Conservation (phyloP, 2,113 vertebrate genomes). For the Oncorhynchus masou region DNA sequence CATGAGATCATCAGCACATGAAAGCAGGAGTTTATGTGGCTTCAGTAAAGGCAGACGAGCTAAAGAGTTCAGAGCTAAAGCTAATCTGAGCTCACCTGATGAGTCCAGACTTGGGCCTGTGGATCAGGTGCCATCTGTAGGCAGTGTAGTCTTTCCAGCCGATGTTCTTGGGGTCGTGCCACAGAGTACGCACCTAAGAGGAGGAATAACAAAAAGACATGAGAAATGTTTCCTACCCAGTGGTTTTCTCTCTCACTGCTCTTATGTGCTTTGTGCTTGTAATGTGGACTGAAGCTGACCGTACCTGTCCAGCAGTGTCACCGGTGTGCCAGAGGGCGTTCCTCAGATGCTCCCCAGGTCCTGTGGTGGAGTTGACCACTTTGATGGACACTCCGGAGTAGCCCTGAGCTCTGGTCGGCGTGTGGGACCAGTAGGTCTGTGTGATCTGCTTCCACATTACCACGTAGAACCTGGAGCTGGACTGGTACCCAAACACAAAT, state of each 20-base stretch:
- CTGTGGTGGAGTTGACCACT: constrained; percentile 96
- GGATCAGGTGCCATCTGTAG: constrained; percentile 96
- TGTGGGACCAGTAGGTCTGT: constrained; percentile 93
- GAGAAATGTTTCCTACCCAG: neutral
- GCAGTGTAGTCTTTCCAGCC: constrained; percentile 99
- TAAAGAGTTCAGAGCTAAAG: neutral
- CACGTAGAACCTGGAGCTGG: constrained; percentile 96
- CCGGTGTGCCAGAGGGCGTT: constrained; percentile 98
- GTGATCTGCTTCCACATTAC: constrained; percentile 99
- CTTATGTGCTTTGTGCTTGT: neutral
- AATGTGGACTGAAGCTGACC: neutral
- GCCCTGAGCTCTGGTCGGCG: constrained; percentile 93
- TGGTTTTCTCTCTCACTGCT: neutral
- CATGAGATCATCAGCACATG: constrained; percentile 20
- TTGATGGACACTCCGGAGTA: constrained; percentile 97
- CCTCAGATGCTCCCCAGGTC: constrained; percentile 96
- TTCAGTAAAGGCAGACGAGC: neutral
- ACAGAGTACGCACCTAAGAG: constrained; percentile 89
- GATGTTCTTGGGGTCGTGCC: constrained; percentile 95
- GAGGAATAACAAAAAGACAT: neutral
- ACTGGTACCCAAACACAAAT: constrained; percentile 98
- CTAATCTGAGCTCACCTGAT: constrained; percentile 81
- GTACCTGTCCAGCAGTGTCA: constrained; percentile 92
- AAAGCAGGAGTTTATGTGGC: neutral
- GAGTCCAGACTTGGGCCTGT: constrained; percentile 94